A percentile compares a stretch with the other conserved stretches of the same genome.
Evolutionary conservation across 2,797 vertebrate species (phyloP).

Genomic region (Phyllotis vaccarum): DNA sequence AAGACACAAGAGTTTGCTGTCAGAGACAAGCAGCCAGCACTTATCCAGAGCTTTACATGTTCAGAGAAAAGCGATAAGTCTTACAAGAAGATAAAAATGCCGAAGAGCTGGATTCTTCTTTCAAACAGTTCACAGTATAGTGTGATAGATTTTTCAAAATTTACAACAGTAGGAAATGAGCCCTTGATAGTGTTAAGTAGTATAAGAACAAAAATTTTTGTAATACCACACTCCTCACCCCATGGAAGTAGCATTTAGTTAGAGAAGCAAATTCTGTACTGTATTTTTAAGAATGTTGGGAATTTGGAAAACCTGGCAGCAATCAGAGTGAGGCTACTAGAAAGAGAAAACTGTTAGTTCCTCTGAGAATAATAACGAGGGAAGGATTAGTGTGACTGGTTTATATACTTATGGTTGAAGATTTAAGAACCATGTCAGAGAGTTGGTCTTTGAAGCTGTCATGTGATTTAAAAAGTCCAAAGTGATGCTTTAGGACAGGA

Average conservation of each 20-base stretch:
- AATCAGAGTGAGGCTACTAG: background rate
- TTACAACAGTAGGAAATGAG: background rate
- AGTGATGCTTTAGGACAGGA: background rate
- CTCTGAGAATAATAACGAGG: background rate
- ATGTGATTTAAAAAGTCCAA: slow-evolving; percentile 50
- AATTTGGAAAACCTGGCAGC: background rate
- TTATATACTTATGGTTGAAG: background rate
- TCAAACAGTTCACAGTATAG: background rate
- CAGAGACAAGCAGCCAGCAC: background rate
- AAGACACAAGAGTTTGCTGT: slow-evolving; percentile 34
- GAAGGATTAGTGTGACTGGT: slow-evolving; percentile 21
- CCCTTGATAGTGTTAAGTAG: fast-evolving
- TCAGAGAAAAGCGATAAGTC: background rate
- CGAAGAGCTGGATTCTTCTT: background rate
- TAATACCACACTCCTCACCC: background rate
- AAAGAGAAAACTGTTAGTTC: background rate
- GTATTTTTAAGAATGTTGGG: background rate
- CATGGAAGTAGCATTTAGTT: background rate
- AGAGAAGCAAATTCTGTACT: background rate
- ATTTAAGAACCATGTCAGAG: slow-evolving; percentile 25
- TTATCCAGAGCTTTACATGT: background rate
- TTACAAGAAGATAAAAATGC: background rate
- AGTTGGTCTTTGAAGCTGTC: background rate
- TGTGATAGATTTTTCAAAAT: background rate
- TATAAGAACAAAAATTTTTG: background rate